Conservation (phyloP, 2,888 invertebrate genomes). For the Agrochola litura region DNA sequence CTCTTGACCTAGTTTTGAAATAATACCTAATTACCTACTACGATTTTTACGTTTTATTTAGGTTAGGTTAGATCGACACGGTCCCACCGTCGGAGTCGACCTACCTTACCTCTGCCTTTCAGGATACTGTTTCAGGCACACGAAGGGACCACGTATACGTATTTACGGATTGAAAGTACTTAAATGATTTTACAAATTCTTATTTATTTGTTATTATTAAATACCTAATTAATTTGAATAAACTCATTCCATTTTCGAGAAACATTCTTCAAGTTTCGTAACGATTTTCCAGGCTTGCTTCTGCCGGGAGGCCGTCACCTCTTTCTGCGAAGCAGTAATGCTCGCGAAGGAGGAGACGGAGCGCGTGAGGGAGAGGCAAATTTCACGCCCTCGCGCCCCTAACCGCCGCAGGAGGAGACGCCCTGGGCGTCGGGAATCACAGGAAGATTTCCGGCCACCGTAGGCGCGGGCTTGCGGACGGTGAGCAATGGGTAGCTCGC, state of each 20-base stretch:
- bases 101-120: not conserved
- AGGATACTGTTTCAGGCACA: not conserved
- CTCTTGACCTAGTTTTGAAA: conserved; percentile 11
- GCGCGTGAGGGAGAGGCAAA: too few relatives aligned
- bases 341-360: too few relatives aligned
- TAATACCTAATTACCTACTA: conserved; percentile 3
- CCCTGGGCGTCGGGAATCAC: too few relatives aligned
- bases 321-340: too few relatives aligned
- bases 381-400: too few relatives aligned
- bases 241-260: not conserved
- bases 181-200: not conserved
- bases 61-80: not conserved
- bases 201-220: not conserved
- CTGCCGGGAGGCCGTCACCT: too few relatives aligned
- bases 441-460: too few relatives aligned
- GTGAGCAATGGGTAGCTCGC: too few relatives aligned
- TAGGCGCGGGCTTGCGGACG: too few relatives aligned
- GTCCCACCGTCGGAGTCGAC: too few relatives aligned
- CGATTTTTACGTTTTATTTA: not conserved
- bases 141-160: not conserved
- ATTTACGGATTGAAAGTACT: not conserved
- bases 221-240: not conserved
- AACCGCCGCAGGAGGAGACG: too few relatives aligned
- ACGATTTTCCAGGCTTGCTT: not conserved
- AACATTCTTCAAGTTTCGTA: not conserved